Evolutionary conservation across 2,113 vertebrate genomes (phyloP), one percentile per base, ranked within the genome.

Genomic region (Ptilonorhynchus violaceus): DNA sequence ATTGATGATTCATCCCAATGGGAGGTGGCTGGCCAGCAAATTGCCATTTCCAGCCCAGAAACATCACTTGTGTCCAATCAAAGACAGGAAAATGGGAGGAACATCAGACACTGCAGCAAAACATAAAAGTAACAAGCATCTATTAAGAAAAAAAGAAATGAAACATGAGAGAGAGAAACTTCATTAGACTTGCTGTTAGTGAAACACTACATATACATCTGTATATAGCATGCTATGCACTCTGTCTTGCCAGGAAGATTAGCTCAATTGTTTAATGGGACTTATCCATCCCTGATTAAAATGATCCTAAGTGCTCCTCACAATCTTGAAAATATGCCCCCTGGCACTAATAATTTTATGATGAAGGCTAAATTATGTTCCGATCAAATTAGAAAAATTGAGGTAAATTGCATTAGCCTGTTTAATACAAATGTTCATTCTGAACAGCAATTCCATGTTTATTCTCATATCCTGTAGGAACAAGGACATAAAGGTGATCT

Each of bases 391-490:
- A 22, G 64, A 89, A 85, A 92, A 92, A 81, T 14, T 80, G 72
- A 91, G n/a, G 75, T 47, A 94, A 96, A 94, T 59, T 92, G 60
- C 80, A 94, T 95, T 81, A 96, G 47, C 68, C 52, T 90, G 39
- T 42, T 93, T 84, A 72, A 87, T 72, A 86, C 60, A 91, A 96
- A 90, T 30, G 35, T 52, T 93, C 56, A 33, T 60, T 92, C 73
- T 78, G 56, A 91, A 56, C 47, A 85, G 85, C 68, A 78, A 64
- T 53, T 78, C 59, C 60, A 64, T 59, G 44, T 63, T 93, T 84
- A 81, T 78, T 84, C 52, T 86, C 83, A 62, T 64, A 85, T 53
- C 75, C 88, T 68, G 72, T n/a, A 88, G 64, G 60, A 89, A 78
- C 37, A 59, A 60, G 46, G 41, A 62, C 46, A 89, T 75, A 49